Conservation (phyloP, 2,888 invertebrate genomes). For the Pollenia griseotomentosa region DNA sequence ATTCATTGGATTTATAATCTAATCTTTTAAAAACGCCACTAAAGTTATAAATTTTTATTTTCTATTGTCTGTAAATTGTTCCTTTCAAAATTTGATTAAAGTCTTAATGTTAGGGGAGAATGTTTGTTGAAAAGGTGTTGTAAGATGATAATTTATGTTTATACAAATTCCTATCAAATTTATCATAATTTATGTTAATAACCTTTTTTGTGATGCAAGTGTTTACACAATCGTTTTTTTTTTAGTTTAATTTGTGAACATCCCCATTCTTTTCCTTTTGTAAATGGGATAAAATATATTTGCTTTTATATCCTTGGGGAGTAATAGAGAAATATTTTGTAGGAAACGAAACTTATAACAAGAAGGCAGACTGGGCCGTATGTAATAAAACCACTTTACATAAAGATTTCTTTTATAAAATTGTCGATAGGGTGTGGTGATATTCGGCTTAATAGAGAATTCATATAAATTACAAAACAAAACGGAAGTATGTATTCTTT, state of each 20-base stretch:
- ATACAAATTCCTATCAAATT: slow-evolving; percentile 28
- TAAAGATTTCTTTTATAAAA: slow-evolving; percentile 25
- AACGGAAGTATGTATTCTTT: slow-evolving; percentile 5
- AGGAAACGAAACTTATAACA: slow-evolving; percentile 17
- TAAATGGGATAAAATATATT: slow-evolving; percentile 12
- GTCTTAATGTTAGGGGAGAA: not conserved
- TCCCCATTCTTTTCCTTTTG: not conserved
- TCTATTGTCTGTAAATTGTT: not conserved
- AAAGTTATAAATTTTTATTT: not conserved
- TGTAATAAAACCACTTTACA: slow-evolving; percentile 1
- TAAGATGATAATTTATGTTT: slow-evolving; percentile 48
- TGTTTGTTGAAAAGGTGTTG: slow-evolving; percentile 16
- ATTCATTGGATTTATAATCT: not conserved
- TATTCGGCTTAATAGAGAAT: slow-evolving; percentile 23
- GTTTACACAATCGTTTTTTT: not conserved
- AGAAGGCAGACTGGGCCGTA: not conserved
- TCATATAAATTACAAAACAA: slow-evolving; percentile 9
- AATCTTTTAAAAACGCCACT: not conserved
- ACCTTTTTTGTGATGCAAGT: slow-evolving; percentile 37
- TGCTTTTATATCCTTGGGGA: slow-evolving; percentile 42
- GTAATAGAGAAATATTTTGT: slow-evolving; percentile 35
- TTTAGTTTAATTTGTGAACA: not conserved
- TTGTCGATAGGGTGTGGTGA: slow-evolving; percentile 35
- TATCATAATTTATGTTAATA: slow-evolving; percentile 55
- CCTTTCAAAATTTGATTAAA: slow-evolving; percentile 42